phyloP scores from a whole-genome alignment of 2,797 vertebrate genomes.

The Phylloscopus collybita region DNA sequence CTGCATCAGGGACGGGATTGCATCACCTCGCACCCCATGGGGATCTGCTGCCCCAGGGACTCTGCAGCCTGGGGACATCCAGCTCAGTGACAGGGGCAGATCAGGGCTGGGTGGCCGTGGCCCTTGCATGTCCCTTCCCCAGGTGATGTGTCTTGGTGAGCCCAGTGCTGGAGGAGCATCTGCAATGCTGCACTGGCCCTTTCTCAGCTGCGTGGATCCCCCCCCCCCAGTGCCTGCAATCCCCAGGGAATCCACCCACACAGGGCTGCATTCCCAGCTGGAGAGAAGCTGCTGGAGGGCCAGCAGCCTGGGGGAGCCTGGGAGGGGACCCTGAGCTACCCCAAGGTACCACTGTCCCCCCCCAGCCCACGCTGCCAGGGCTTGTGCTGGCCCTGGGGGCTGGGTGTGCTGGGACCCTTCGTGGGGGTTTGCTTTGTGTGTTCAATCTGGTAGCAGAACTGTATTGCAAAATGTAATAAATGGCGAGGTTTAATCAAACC shows the following conservation, averaged over 20 bases:
- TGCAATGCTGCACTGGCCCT: neutral
- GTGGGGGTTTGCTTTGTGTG: neutral
- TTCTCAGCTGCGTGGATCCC: neutral
- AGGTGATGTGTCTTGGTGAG: neutral
- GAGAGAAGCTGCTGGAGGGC: neutral
- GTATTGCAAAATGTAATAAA: conserved; percentile 58
- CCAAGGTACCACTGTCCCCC: neutral
- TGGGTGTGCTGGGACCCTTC: neutral
- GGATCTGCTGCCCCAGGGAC: neutral
- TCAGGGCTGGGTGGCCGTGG: rapidly evolving
- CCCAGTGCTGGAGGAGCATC: neutral
- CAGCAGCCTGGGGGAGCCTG: neutral
- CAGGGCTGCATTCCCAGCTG: neutral
- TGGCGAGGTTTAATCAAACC: conserved; percentile 61
- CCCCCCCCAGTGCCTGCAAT: rapidly evolving
- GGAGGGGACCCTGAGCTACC: neutral
- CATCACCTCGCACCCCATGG: rapidly evolving
- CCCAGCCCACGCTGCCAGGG: rapidly evolving
- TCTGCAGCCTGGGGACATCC: neutral
- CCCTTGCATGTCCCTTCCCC: neutral
- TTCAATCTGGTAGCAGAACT: conserved; percentile 46
- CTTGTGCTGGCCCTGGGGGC: neutral
- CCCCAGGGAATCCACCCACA: neutral
- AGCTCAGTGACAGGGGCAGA: rapidly evolving
- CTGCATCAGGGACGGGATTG: rapidly evolving